Evolutionary conservation across 1,140 invertebrate genomes (phyloP), one percentile per base, ranked within the genome.

Genomic region (Trachymyrmex septentrionalis): DNA sequence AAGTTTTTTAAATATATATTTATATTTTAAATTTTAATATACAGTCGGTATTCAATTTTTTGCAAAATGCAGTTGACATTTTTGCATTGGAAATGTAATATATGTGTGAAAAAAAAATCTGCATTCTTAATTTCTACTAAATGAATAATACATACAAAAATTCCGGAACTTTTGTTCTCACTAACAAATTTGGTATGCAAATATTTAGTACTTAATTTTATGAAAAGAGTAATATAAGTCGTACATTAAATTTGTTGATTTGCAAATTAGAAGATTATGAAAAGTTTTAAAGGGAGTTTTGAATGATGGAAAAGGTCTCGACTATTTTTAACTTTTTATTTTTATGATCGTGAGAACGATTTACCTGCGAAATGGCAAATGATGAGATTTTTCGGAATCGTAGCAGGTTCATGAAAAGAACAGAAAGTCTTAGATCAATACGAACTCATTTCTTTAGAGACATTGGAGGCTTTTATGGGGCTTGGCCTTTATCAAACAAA

Each of bases 291-390:
- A 48, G 4, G 1, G 38, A 44, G n/a, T 50, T 50, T 50, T 0
- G 14, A 50, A 50, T 16, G 10, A 3, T 34, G 4, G 30, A 24
- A 73, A 4, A 30, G 3, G 21, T 30, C 5, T 38, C 1, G 14
- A 44, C 2, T 19, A 3, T 59, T n/a, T 38, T 19, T 81, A 44
- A 27, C 27, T 59, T 82, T 48, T 82, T 59, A 61, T 73, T 16
- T 48, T 38, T 73, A 7, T 21, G 16, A 82, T 30, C 4, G 14
- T 9, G 19, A 3, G 3, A 44, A 16, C 2, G n/a, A 12, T 34
- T 57, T 57, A 82, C 24, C 7, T 53, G 55, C 19, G 1, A 73
- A 38, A 12, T n/a, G n/a, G 27, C 86, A 86, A 88, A 86, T 89
- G 30, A 50, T 19, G 14, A 27, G 27, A 72, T 77, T 78, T 69